A percentile compares a stretch with the other conserved stretches of the same genome.
Evolutionary conservation across 2,113 vertebrate species (phyloP).

Genomic region (Felis catus): F.catus_Fca126_mat1.0 CM031413.1:151675501-151676000

Average conservation of each 20-base stretch:
- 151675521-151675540: slow-evolving; percentile 16
- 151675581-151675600: background rate
- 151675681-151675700: background rate
- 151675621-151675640: background rate
- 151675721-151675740: background rate
- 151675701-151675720: background rate
- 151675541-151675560: background rate
- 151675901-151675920: background rate
- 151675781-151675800: background rate
- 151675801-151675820: background rate
- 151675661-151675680: background rate
- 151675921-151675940: background rate
- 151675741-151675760: background rate
- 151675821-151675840: background rate
- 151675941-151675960: background rate
- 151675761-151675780: background rate
- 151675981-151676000: background rate
- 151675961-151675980: background rate
- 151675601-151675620: background rate
- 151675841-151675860: background rate
- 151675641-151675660: background rate
- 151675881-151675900: background rate
- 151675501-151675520: background rate
- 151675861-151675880: background rate
- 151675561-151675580: background rate